Conservation (phyloP, 2,888 invertebrate genomes). For the Catocala nupta region DNA sequence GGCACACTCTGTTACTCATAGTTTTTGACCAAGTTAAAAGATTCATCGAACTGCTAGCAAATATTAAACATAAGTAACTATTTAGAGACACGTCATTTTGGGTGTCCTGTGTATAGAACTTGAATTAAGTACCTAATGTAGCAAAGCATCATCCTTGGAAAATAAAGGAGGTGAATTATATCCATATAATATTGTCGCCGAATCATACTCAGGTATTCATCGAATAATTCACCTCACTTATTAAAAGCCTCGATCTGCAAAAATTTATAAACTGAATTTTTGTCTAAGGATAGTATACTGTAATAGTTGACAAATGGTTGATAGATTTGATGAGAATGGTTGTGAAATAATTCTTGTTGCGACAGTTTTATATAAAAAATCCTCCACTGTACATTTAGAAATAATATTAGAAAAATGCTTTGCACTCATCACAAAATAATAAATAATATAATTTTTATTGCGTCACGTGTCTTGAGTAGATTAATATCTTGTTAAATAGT, state of each 20-base stretch:
- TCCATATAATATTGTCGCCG: no score
- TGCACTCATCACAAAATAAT: no score
- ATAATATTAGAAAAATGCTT: constrained; percentile 16
- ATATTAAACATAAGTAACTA: constrained; percentile 6
- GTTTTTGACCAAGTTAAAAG: not conserved
- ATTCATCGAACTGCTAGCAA: not conserved
- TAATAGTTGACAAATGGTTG: constrained; percentile 52
- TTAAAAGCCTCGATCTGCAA: not conserved
- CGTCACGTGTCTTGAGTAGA: no score
- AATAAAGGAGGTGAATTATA: constrained; percentile 27
- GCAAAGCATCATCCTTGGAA: constrained; percentile 41
- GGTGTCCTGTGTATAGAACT: constrained; percentile 50
- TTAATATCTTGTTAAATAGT: no score
- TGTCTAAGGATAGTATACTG: constrained; percentile 31
- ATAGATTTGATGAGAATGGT: constrained; percentile 72
- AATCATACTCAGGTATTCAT: no score
- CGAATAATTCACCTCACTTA: not conserved
- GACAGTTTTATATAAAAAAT: constrained; percentile 57
- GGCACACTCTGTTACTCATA: no score
- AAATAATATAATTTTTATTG: no score
- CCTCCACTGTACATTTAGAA: constrained; percentile 25
- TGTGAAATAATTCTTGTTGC: constrained; percentile 79
- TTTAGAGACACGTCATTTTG: constrained; percentile 50
- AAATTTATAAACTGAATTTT: constrained; percentile 1
- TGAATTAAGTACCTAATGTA: constrained; percentile 28